phyloP scores from a whole-genome alignment of 1,140 invertebrate genomes.

The Drosophila arawakana region DNA sequence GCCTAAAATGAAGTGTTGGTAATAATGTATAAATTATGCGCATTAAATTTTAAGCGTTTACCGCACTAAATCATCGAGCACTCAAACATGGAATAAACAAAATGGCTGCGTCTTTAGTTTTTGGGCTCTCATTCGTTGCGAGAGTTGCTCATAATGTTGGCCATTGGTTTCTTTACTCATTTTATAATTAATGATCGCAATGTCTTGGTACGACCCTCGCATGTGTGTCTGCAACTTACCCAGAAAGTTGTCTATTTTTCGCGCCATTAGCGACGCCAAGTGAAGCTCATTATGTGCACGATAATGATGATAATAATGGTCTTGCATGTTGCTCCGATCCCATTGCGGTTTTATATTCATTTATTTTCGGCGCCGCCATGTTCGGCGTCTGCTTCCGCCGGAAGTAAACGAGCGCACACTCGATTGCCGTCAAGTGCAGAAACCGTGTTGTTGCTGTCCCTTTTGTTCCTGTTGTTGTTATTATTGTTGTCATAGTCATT shows the following conservation, averaged over 20 bases:
- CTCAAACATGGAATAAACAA: slow-evolving; percentile 42
- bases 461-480: slow-evolving; percentile 39
- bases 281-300: slow-evolving; percentile 31
- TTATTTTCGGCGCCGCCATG: slow-evolving; percentile 51
- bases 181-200: slow-evolving; percentile 1
- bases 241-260: slow-evolving; percentile 55
- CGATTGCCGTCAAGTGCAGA: slow-evolving; percentile 38
- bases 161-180: not conserved
- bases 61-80: slow-evolving; percentile 47
- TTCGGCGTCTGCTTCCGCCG: slow-evolving; percentile 59
- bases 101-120: slow-evolving; percentile 19
- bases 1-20: slow-evolving; percentile 69
- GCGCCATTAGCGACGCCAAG: slow-evolving; percentile 45
- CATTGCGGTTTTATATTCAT: slow-evolving; percentile 49
- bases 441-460: slow-evolving; percentile 12
- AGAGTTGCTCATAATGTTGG: not conserved
- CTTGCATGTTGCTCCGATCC: slow-evolving; percentile 41
- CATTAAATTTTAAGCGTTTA: slow-evolving; percentile 66
- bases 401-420: slow-evolving; percentile 53
- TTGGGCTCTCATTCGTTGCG: not conserved
- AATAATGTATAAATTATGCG: slow-evolving; percentile 76
- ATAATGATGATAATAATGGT: slow-evolving; percentile 30
- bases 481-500: slow-evolving; percentile 41
- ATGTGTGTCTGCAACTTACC: slow-evolving; percentile 7
- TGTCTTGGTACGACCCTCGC: slow-evolving; percentile 1